Percentiles rank a stretch among this genome's conserved stretches.
These are phyloP conservation scores for Sympetrum striolatum DNA, from an alignment of 2,888 invertebrate genomes.

Conservation along the genomic window DNA sequence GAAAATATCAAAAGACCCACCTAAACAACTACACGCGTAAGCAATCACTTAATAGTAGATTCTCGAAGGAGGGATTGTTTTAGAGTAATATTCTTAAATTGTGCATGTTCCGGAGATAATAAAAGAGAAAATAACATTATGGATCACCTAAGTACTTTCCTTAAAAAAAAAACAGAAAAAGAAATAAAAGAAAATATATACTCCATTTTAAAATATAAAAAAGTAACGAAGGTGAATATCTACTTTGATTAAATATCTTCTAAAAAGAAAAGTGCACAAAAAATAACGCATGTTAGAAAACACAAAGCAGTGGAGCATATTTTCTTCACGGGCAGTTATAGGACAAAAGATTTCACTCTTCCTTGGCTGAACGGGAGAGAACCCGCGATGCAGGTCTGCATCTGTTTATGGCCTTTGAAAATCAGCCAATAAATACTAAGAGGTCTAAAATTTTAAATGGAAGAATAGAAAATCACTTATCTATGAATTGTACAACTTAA, in stretches of 20 bases:
- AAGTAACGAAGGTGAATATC: not conserved
- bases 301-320: slow-evolving; percentile 11
- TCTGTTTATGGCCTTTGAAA: too few relatives aligned
- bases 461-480: slow-evolving; percentile 20
- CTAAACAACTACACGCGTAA: not conserved
- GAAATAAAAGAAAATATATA: not conserved
- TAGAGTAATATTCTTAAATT: slow-evolving; percentile 22
- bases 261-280: too few relatives aligned
- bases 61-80: not conserved
- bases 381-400: not conserved
- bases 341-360: not conserved
- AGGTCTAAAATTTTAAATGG: too few relatives aligned
- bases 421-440: not conserved
- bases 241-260: not conserved
- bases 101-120: not conserved
- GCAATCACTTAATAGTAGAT: not conserved
- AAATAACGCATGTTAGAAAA: not conserved
- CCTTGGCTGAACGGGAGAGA: not conserved
- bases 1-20: slow-evolving; percentile 26
- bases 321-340: not conserved
- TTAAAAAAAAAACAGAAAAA: not conserved
- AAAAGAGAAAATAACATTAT: not conserved
- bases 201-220: not conserved
- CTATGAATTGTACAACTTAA: slow-evolving; percentile 12
- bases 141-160: slow-evolving; percentile 11